Percentiles rank a stretch among this genome's conserved stretches.
Conservation (phyloP, 2,888 invertebrate genomes). For the Nysson spinosus region DNA sequence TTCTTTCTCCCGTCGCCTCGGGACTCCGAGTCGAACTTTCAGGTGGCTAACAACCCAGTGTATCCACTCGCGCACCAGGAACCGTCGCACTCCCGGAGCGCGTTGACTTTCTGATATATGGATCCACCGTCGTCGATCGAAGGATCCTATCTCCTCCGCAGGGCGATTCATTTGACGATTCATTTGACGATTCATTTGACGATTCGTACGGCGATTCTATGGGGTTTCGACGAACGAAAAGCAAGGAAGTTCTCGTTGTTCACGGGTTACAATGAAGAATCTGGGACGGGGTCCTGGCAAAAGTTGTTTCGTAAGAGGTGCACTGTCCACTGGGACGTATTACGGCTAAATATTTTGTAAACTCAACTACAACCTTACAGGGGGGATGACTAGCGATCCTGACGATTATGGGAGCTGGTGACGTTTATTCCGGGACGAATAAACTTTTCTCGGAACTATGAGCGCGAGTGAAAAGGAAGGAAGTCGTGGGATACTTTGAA, state of each 20-base stretch:
- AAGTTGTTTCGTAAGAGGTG: background rate
- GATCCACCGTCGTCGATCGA: conserved; percentile 51
- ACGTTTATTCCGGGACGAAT: background rate
- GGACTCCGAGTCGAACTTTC: conserved; percentile 12
- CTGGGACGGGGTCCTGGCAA: too few relatives aligned
- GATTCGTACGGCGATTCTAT: too few relatives aligned
- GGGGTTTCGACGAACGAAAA: too few relatives aligned
- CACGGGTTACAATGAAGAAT: conserved; percentile 9
- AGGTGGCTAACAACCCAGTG: conserved; percentile 34
- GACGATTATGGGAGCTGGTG: too few relatives aligned
- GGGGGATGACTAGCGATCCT: too few relatives aligned
- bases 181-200: too few relatives aligned
- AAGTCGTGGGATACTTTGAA: too few relatives aligned
- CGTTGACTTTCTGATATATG: conserved; percentile 73
- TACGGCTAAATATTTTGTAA: conserved; percentile 64
- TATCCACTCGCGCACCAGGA: conserved; percentile 27
- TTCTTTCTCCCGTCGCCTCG: background rate
- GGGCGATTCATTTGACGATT: too few relatives aligned
- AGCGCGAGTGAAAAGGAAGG: too few relatives aligned
- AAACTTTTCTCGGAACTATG: too few relatives aligned
- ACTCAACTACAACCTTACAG: too few relatives aligned
- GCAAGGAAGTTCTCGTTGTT: conserved; percentile 14
- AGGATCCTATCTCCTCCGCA: conserved; percentile 12
- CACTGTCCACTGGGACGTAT: conserved; percentile 38
- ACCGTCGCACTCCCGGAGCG: conserved; percentile 65